Evolutionary conservation across 2,113 vertebrate genomes (phyloP).

Genomic region (Pseudorasbora parva): DNA sequence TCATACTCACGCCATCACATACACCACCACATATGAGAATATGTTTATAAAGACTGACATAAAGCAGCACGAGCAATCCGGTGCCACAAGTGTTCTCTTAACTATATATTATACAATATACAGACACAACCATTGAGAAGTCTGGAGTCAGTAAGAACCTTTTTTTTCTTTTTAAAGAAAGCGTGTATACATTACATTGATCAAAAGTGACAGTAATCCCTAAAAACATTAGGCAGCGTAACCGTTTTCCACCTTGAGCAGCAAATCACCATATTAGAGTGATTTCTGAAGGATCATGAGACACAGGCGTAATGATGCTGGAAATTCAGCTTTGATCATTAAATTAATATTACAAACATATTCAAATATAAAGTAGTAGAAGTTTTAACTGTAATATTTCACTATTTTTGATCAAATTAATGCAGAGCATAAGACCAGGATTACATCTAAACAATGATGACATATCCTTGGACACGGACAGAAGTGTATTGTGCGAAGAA

Average conservation of each 20-base stretch:
- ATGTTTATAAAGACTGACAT: not conserved
- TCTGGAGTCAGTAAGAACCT: too few species aligned
- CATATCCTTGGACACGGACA: not conserved
- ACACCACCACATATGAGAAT: not conserved
- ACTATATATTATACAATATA: too few species aligned
- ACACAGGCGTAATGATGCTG: not conserved
- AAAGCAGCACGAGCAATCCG: not conserved
- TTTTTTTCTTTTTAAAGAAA: too few species aligned
- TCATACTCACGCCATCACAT: conserved; percentile 20
- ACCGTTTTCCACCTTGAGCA: not conserved
- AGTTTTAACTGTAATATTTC: not conserved
- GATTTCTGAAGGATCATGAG: not conserved
- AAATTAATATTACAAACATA: not conserved
- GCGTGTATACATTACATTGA: not conserved
- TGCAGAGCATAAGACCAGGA: not conserved
- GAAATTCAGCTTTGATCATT: not conserved
- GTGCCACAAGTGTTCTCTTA: not conserved
- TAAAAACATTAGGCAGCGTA: not conserved
- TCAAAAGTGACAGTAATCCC: not conserved
- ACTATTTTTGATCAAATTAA: not conserved
- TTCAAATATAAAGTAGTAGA: not conserved
- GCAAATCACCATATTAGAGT: not conserved
- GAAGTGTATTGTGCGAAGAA: not conserved
- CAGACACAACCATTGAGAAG: too few species aligned
- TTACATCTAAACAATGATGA: not conserved